Base-by-base conservation (phyloP, 2,113 vertebrate species). In the Genyomyrus donnyi region DNA sequence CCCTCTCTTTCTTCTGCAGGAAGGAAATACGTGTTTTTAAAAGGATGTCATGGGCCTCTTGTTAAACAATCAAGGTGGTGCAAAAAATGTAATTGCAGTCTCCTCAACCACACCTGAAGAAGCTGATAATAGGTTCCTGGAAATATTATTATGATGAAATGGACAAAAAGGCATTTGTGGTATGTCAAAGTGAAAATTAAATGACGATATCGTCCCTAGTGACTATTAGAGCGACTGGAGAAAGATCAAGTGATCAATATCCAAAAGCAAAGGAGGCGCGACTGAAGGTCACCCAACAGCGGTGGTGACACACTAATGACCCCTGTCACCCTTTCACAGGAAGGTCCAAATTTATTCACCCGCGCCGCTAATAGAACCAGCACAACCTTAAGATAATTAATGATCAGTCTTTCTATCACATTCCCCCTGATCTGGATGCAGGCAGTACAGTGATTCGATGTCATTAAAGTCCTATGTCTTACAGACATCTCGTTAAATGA, bases 1-100 rank as follows among this genome's bases (percentile, higher is more conserved):
- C 95, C 93, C 96, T 97, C 91, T 98, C 97, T 93, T 99, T 99
- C 96, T 98, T 99, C 97, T 98, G 94, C 92, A 93, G 90, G 92
- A 89, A 96, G 9, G 88, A 1, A 24, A 13, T 0, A 50, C 42
- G 89, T 39, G 15, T 77, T 91, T 70, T 62, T 42, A 52, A 52
- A 31, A 2, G 15, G 15, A 39, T 39, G 35, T 39, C 35, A 77
- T 19, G 15, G n/a, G n/a, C 21, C 17, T 7, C n/a, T 86, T 10
- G 0, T 49, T 45, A 31, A 50, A 52, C 85, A 87, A 52, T 86
- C n/a, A 50, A 86, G 19, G 42, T 31, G 85, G 27, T 74, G 49
- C 46, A 50, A 86, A 86, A 86, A 27, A n/a, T 17, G 35, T 8
- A 84, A 45, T 10, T 21, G 15, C 80, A 84, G 15, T 84, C 42